Percentiles rank a stretch among this genome's conserved stretches.
Conservation (phyloP, 1,140 invertebrate genomes). For the Telenomus remus region DNA sequence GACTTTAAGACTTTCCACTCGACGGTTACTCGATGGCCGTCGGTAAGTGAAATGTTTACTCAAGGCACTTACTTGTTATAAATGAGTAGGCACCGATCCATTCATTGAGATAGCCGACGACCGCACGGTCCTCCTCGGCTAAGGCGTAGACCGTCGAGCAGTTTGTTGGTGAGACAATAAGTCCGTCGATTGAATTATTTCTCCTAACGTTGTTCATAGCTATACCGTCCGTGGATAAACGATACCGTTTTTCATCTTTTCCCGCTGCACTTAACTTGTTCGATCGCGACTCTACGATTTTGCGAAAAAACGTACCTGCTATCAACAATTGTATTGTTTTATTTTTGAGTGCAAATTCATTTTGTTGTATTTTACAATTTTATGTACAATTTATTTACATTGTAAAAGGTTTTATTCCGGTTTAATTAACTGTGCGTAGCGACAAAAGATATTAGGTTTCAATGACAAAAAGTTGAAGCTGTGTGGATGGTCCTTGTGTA, state of each 20-base stretch:
- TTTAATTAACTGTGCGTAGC: too few relatives aligned
- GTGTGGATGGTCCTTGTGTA: too few relatives aligned
- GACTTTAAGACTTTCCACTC: conserved; percentile 27
- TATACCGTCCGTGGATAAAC: conserved; percentile 64
- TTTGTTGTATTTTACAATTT: too few relatives aligned
- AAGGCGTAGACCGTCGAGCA: conserved; percentile 73
- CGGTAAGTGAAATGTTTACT: conserved; percentile 30
- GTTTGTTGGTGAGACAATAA: conserved; percentile 67
- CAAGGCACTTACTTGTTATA: conserved; percentile 76
- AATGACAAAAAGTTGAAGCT: too few relatives aligned
- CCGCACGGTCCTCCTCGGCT: conserved; percentile 71
- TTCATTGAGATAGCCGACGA: conserved; percentile 80
- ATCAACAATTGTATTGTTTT: too few relatives aligned
- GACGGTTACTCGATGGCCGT: conserved; percentile 36
- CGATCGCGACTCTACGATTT: conserved; percentile 66
- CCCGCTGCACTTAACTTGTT: conserved; percentile 65
- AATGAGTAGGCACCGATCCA: conserved; percentile 80
- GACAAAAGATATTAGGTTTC: too few relatives aligned
- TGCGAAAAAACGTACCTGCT: conserved; percentile 61
- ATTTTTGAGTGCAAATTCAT: too few relatives aligned
- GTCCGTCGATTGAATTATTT: conserved; percentile 53
- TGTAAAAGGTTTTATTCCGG: too few relatives aligned
- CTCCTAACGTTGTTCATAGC: conserved; percentile 62
- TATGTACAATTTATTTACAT: too few relatives aligned
- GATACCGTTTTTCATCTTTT: conserved; percentile 63